phyloP scores from a whole-genome alignment of 2,113 vertebrate genomes.

The Propithecus coquereli region DNA sequence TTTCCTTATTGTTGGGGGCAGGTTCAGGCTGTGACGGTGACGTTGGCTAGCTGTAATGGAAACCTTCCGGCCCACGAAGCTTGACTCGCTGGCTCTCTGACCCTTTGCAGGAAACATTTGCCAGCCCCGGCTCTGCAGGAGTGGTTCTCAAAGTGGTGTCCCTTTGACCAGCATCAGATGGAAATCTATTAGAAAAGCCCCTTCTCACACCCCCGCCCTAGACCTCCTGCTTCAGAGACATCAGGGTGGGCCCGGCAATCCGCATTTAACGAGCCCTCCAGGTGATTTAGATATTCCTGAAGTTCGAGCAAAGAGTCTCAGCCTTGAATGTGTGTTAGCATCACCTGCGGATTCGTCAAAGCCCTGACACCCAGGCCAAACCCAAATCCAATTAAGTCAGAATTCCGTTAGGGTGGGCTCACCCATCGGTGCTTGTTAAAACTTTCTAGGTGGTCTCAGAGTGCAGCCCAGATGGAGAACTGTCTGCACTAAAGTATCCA shows the following conservation, averaged over 20 bases:
- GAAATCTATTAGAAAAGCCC: too few relatives aligned
- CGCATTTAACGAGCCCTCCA: not conserved
- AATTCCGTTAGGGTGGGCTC: not conserved
- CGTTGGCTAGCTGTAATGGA: too few relatives aligned
- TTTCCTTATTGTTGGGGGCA: too few relatives aligned
- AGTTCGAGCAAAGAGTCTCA: not conserved
- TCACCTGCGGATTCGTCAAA: not conserved
- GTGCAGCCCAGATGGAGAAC: not conserved
- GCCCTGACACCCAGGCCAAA: not conserved
- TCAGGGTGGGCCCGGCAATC: not conserved
- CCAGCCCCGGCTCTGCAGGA: too few relatives aligned
- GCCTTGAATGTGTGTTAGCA: not conserved
- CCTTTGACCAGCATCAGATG: too few relatives aligned
- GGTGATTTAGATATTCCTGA: not conserved
- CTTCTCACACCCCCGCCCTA: too few relatives aligned
- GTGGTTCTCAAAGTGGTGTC: too few relatives aligned
- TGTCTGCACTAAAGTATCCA: not conserved
- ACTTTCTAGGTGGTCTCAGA: not conserved
- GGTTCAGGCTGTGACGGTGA: too few relatives aligned
- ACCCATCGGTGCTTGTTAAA: not conserved
- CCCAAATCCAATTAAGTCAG: not conserved
- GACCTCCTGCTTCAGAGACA: too few relatives aligned
- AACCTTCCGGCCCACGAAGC: too few relatives aligned
- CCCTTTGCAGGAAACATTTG: too few relatives aligned
- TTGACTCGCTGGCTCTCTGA: too few relatives aligned